These are phyloP conservation scores for Scopus umbretta DNA, from an alignment of 2,113 vertebrate species.

Conservation along the genomic window DNA sequence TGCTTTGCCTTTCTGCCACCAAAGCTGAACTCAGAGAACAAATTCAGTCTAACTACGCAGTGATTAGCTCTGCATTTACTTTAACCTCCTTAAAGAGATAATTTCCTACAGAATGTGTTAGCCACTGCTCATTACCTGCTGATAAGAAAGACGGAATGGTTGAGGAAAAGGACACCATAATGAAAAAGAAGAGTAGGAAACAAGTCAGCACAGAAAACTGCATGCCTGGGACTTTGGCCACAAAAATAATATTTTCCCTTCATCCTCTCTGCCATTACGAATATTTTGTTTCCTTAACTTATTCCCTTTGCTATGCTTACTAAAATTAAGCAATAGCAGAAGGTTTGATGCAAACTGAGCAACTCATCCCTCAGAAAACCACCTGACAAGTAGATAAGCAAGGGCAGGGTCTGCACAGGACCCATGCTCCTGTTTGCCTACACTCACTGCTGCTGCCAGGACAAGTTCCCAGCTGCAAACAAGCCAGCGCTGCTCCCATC, in stretches of 20 bases:
- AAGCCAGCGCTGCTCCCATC: fast-evolving
- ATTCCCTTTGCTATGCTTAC: fast-evolving
- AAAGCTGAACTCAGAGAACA: background rate
- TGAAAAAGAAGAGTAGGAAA: background rate
- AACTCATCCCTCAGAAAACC: background rate
- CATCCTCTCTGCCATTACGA: background rate
- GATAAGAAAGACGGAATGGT: background rate
- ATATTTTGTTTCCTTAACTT: background rate
- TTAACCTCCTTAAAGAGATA: background rate
- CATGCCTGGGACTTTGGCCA: background rate
- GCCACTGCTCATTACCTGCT: background rate
- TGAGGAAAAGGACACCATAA: background rate
- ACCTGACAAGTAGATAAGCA: background rate
- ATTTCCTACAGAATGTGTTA: background rate
- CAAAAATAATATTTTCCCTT: background rate
- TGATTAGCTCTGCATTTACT: background rate
- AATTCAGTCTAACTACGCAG: background rate
- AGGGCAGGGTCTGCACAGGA: background rate
- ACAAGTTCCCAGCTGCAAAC: background rate
- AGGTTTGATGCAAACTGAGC: background rate
- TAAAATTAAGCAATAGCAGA: background rate
- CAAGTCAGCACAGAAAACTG: background rate
- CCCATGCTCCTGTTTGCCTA: background rate
- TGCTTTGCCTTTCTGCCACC: background rate
- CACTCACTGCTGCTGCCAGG: background rate